Evolutionary conservation across 2,113 vertebrate species (phyloP).

Genomic region (Aepyceros melampus): DNA sequence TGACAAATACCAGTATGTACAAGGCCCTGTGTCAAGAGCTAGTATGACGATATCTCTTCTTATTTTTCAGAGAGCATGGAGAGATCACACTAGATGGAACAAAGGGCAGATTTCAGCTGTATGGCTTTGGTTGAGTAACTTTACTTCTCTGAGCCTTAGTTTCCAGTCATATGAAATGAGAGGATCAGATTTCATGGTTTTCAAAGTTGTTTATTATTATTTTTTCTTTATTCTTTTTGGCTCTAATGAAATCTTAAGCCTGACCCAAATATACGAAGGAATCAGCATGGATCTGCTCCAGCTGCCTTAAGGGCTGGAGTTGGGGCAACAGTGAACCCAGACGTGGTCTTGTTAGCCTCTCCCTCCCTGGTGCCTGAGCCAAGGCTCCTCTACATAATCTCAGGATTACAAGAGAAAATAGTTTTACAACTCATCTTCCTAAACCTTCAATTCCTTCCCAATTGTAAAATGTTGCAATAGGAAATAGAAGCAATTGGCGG

Average conservation of each 20-base stretch:
- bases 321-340: not conserved
- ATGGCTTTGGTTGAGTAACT: constrained; percentile 54
- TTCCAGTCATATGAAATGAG: constrained; percentile 19
- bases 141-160: constrained; percentile 15
- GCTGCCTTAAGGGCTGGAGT: not conserved
- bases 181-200: not conserved
- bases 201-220: not conserved
- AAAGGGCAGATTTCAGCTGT: constrained; percentile 34
- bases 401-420: not conserved
- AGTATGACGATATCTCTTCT: not conserved
- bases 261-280: not conserved
- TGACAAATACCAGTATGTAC: not conserved
- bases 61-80: not conserved
- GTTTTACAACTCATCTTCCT: not conserved
- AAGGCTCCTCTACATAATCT: not conserved
- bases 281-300: not conserved
- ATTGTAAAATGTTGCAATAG: not conserved
- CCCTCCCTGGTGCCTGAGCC: too few species aligned
- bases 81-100: not conserved
- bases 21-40: constrained; percentile 9
- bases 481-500: not conserved
- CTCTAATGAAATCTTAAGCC: not conserved
- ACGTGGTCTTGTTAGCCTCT: not conserved
- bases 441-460: not conserved
- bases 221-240: not conserved